phyloP scores from a whole-genome alignment of 2,113 vertebrate species.

The Ochotona curzoniae region DNA sequence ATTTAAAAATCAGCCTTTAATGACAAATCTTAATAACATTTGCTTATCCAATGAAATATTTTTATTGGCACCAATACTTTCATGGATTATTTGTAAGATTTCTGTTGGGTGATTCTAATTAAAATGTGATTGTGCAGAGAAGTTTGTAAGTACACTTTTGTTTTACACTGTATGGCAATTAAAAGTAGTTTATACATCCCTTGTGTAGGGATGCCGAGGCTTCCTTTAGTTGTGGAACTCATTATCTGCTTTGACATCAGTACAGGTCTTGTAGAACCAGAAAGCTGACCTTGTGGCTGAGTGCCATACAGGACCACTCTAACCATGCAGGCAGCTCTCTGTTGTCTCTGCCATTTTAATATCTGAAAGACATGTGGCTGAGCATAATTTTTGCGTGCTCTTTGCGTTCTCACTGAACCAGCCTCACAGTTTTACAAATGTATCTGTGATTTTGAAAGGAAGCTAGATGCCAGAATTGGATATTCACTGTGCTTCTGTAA shows the following conservation, averaged over 20 bases:
- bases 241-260: background rate
- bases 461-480: background rate
- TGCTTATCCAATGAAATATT: constrained; percentile 2
- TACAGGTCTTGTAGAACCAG: background rate
- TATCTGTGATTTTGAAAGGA: constrained; percentile 3
- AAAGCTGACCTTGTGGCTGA: background rate
- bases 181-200: background rate
- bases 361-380: background rate
- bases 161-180: background rate
- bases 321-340: background rate
- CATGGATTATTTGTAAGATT: background rate
- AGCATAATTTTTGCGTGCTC: background rate
- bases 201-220: background rate
- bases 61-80: background rate
- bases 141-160: background rate
- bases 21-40: background rate
- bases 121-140: background rate
- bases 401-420: background rate
- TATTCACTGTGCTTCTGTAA: background rate
- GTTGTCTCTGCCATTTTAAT: background rate
- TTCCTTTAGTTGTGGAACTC: background rate
- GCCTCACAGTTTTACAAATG: background rate
- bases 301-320: background rate
- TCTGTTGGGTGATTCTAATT: background rate
- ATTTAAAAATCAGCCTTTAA: background rate